Conservation (phyloP, 2,888 invertebrate species). For the Acleris literana region DNA sequence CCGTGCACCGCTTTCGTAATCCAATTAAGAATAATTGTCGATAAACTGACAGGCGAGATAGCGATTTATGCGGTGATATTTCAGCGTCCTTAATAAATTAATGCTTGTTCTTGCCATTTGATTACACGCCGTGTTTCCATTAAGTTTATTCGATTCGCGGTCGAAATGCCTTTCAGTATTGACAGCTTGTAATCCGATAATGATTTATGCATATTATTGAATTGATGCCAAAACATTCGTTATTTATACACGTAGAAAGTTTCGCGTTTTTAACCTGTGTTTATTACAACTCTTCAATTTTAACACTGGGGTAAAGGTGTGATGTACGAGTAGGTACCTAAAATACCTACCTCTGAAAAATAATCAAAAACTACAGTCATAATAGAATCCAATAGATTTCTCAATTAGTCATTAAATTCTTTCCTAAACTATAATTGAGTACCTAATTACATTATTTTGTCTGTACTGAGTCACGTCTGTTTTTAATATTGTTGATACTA, state of each 20-base stretch:
- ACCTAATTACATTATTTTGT: too few relatives aligned
- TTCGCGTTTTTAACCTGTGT: not conserved
- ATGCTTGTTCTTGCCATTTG: conserved; percentile 81
- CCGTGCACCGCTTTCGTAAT: conserved; percentile 77
- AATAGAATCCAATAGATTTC: too few relatives aligned
- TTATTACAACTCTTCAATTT: conserved; percentile 17
- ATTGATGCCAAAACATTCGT: conserved; percentile 35
- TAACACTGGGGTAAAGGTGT: not conserved
- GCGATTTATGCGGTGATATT: conserved; percentile 83
- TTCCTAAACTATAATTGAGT: too few relatives aligned
- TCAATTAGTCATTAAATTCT: too few relatives aligned
- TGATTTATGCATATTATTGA: conserved; percentile 54
- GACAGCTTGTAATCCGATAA: conserved; percentile 67
- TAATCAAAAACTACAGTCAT: too few relatives aligned
- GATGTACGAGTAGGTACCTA: too few relatives aligned
- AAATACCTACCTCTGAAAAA: too few relatives aligned
- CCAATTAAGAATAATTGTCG: conserved; percentile 84
- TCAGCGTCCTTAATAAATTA: conserved; percentile 82
- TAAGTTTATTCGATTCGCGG: conserved; percentile 72
- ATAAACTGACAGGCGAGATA: conserved; percentile 80
- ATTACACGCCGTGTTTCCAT: conserved; percentile 75
- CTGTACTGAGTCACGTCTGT: too few relatives aligned
- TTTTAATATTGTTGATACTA: too few relatives aligned
- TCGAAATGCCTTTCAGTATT: conserved; percentile 59
- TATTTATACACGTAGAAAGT: conserved; percentile 32